Base-by-base conservation (phyloP, 2,888 invertebrate genomes). In the Drosophila rubida region DNA sequence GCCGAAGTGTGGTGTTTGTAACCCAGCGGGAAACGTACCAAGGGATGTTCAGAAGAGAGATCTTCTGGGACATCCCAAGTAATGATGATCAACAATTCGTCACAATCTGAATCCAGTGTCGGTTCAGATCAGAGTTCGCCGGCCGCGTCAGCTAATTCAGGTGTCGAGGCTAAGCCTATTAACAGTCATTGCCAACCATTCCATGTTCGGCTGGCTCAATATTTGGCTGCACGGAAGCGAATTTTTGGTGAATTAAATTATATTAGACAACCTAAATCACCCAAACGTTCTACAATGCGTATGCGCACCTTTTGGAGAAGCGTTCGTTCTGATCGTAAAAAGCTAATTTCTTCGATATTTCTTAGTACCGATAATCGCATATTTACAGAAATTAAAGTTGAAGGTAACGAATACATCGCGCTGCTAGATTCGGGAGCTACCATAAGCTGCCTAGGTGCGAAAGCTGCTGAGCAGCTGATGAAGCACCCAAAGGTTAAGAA, bases 381-480 rank as follows among this genome's bases (percentile, higher is more conserved):
- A 1, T 45, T 13, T 5, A 45, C 45, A 2, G 45, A 45, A 4
- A 25, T 45, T 25, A n/a, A 2, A 2, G 2, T 45, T 7, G 44
- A 45, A 25, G 23, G n/a, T 2, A 1, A 27, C 6, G 13, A 8
- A 7, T 45, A 25, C 13, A 13, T 13, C 3, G 13, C 44, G 0
- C 22, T 45, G 8, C 25, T 46, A 4, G 30, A 46, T 46, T 46
- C 30, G 2, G 46, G 30, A 9, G 46, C 30, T 3, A 46, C 46
- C 9, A 46, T 46, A 23, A 45, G 45, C 13, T 45, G 45, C 8
- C 8, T 45, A n/a, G 25, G 45, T 1, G 25, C 13, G 8, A 13
- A 8, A 1, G 45, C 45, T n/a, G 13, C 45, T 25, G 11, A 45
- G 2, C 13, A 45, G 6, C 25, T 45, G n/a, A 7, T 9, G 4